These are phyloP conservation scores for Hoplodrina blanda DNA, from an alignment of 2,888 invertebrate species.

Conservation along the genomic window DNA sequence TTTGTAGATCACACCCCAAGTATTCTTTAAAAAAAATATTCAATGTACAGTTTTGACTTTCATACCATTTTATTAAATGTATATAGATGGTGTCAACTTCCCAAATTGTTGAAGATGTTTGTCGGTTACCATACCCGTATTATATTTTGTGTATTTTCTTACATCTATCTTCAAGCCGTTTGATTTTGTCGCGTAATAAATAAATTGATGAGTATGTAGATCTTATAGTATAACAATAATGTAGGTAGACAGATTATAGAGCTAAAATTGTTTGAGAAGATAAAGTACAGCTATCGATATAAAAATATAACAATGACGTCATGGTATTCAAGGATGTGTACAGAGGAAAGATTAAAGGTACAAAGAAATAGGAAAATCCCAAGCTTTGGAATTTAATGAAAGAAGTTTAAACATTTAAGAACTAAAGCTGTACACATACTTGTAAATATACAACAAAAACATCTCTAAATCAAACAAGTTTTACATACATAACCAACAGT, in stretches of 20 bases:
- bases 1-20: too few relatives aligned
- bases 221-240: slow-evolving; percentile 70
- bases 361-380: slow-evolving; percentile 15
- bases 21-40: too few relatives aligned
- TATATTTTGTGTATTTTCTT: slow-evolving; percentile 9
- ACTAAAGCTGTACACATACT: slow-evolving; percentile 31
- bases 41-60: too few relatives aligned
- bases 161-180: slow-evolving; percentile 37
- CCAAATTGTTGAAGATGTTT: too few relatives aligned
- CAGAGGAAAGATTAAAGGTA: slow-evolving; percentile 17
- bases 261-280: slow-evolving; percentile 65
- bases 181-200: slow-evolving; percentile 67
- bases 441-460: slow-evolving; percentile 19
- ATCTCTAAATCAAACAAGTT: slow-evolving; percentile 11
- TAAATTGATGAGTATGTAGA: slow-evolving; percentile 63
- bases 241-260: slow-evolving; percentile 68
- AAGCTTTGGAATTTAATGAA: slow-evolving; percentile 15
- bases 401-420: slow-evolving; percentile 2
- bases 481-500: slow-evolving; percentile 27
- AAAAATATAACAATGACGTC: slow-evolving; percentile 62
- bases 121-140: background rate
- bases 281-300: slow-evolving; percentile 64
- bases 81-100: too few relatives aligned
- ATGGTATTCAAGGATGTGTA: slow-evolving; percentile 33
- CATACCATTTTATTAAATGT: too few relatives aligned